Conservation (phyloP, 2,888 invertebrate species). For the Brachypterus glaber region DNA sequence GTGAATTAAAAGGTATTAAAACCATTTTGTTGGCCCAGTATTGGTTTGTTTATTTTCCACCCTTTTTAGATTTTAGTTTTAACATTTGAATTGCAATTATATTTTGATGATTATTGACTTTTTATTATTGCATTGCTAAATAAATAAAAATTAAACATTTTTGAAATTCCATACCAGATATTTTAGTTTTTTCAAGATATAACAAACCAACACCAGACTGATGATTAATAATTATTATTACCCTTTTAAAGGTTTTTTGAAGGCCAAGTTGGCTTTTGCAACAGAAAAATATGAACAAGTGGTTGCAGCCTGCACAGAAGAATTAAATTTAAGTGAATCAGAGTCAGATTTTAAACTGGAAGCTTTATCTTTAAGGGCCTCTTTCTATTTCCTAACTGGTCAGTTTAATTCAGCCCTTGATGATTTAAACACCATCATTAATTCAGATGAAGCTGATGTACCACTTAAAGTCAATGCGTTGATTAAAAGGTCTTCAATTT, state of each 20-base stretch:
- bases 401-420: conserved; percentile 61
- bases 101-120: too few relatives aligned
- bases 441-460: conserved; percentile 50
- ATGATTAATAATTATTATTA: too few relatives aligned
- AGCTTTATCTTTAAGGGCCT: conserved; percentile 71
- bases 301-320: conserved; percentile 69
- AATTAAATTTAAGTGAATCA: conserved; percentile 53
- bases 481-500: conserved; percentile 78
- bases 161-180: too few relatives aligned
- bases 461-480: conserved; percentile 73
- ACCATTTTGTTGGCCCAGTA: too few relatives aligned
- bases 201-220: too few relatives aligned
- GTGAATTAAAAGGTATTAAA: conserved; percentile 34
- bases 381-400: conserved; percentile 72
- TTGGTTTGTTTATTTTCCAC: too few relatives aligned
- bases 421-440: conserved; percentile 64
- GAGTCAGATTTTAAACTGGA: conserved; percentile 56
- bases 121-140: too few relatives aligned
- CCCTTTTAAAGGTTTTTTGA: conserved; percentile 54
- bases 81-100: too few relatives aligned
- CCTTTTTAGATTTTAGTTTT: too few relatives aligned
- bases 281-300: conserved; percentile 67
- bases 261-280: conserved; percentile 61
- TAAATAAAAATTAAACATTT: too few relatives aligned
- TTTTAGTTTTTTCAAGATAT: too few relatives aligned